Evolutionary conservation across 2,888 invertebrate species (phyloP).

Genomic region (Lissonota sp.): DNA sequence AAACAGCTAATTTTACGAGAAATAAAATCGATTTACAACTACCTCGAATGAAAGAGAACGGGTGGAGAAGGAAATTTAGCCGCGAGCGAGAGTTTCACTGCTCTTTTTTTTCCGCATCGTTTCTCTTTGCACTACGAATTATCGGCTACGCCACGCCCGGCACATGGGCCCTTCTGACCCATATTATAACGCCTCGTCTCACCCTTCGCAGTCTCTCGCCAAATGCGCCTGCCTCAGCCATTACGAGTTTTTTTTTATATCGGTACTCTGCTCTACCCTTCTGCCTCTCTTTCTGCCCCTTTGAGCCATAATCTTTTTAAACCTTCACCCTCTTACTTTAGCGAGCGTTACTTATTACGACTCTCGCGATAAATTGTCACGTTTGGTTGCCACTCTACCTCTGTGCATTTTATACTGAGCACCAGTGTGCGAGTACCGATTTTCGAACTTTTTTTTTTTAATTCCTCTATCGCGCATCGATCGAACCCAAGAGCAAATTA

Average conservation of each 20-base stretch:
- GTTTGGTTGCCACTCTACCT: constrained; percentile 49
- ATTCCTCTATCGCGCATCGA: constrained; percentile 1
- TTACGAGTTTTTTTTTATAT: constrained; percentile 61
- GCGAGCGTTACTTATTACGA: constrained; percentile 54
- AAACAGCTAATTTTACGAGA: constrained; percentile 70
- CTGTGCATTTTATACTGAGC: constrained; percentile 31
- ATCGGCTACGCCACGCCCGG: constrained; percentile 39
- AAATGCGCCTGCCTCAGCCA: constrained; percentile 36
- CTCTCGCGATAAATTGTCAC: constrained; percentile 60
- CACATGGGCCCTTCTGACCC: not conserved
- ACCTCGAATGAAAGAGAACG: not conserved
- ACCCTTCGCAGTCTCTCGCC: constrained; percentile 17
- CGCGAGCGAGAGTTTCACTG: constrained; percentile 25
- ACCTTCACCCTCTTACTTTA: constrained; percentile 13
- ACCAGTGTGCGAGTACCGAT: not conserved
- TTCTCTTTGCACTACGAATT: constrained; percentile 27
- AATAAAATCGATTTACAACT: constrained; percentile 67
- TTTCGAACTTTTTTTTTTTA: not conserved
- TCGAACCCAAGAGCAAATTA: constrained; percentile 37
- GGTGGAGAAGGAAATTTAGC: constrained; percentile 48
- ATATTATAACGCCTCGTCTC: no score
- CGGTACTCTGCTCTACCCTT: constrained; percentile 19
- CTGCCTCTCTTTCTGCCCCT: constrained; percentile 17
- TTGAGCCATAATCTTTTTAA: constrained; percentile 26
- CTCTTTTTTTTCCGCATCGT: constrained; percentile 26